A percentile compares a stretch with the other conserved stretches of the same genome.
Conservation (phyloP, 2,888 invertebrate species). For the Chalcis sispes region DNA sequence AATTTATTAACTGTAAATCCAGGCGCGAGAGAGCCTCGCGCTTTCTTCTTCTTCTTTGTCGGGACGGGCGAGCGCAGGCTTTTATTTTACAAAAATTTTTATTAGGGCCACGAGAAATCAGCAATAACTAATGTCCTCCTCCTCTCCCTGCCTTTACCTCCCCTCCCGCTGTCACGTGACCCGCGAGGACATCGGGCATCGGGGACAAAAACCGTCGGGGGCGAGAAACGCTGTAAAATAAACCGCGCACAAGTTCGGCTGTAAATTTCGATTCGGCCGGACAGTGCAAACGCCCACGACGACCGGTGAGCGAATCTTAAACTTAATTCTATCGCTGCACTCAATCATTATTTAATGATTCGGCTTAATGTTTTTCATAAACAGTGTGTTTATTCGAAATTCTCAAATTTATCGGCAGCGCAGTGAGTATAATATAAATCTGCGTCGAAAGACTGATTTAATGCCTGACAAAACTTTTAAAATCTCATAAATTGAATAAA, state of each 20-base stretch:
- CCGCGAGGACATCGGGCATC: slow-evolving; percentile 20
- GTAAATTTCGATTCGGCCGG: slow-evolving; percentile 67
- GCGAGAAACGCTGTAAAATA: slow-evolving; percentile 62
- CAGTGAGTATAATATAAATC: slow-evolving; percentile 37
- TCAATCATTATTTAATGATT: slow-evolving; percentile 57
- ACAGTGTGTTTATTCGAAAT: slow-evolving; percentile 52
- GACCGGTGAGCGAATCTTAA: slow-evolving; percentile 50
- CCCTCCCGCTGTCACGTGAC: slow-evolving; percentile 8
- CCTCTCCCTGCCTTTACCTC: slow-evolving; percentile 13
- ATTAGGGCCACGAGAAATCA: slow-evolving; percentile 67
- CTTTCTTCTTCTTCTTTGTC: no score
- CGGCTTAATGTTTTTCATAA: slow-evolving; percentile 54
- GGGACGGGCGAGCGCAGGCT: slow-evolving; percentile 46
- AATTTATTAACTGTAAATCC: slow-evolving; percentile 72
- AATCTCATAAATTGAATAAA: slow-evolving; percentile 16
- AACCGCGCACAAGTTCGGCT: slow-evolving; percentile 68
- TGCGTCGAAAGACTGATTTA: slow-evolving; percentile 34
- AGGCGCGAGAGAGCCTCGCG: no score
- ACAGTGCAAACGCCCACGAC: slow-evolving; percentile 63
- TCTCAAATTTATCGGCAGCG: slow-evolving; percentile 48
- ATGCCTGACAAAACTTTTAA: slow-evolving; percentile 20
- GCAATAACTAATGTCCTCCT: slow-evolving; percentile 68
- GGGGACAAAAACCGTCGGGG: slow-evolving; percentile 49
- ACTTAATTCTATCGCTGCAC: slow-evolving; percentile 55
- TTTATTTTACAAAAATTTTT: slow-evolving; percentile 68